Conservation (phyloP, 2,113 vertebrate species). For the Andinoacara biseriatus region DNA sequence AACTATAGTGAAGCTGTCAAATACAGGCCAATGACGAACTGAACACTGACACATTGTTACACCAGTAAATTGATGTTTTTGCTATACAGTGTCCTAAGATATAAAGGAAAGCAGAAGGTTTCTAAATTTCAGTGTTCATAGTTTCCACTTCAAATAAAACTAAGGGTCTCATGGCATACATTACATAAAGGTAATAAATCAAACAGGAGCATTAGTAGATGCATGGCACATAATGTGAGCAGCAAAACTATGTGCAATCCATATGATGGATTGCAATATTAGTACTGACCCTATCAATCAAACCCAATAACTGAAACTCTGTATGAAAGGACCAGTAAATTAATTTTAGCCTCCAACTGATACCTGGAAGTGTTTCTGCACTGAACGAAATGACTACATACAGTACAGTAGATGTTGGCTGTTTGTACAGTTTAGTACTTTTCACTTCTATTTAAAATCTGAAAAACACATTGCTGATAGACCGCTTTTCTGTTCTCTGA, state of each 20-base stretch:
- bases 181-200: slow-evolving; percentile 13
- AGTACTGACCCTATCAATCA: background rate
- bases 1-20: slow-evolving; percentile 8
- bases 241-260: slow-evolving; percentile 6
- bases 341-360: background rate
- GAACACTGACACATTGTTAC: slow-evolving; percentile 16
- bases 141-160: slow-evolving; percentile 3
- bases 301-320: slow-evolving; percentile 1
- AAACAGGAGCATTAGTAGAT: background rate
- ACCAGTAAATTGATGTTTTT: background rate
- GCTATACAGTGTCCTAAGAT: background rate
- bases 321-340: slow-evolving; percentile 2
- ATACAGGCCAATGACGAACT: slow-evolving; percentile 32
- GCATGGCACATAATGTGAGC: background rate
- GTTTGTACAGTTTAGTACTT: background rate
- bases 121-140: background rate
- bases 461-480: background rate
- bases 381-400: background rate
- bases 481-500: background rate
- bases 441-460: background rate
- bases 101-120: background rate
- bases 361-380: background rate
- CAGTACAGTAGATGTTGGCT: background rate
- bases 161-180: background rate
- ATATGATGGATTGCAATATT: slow-evolving; percentile 17